These are phyloP conservation scores for Monopterus albus DNA, from an alignment of 2,113 vertebrate species.

Conservation along the genomic window DNA sequence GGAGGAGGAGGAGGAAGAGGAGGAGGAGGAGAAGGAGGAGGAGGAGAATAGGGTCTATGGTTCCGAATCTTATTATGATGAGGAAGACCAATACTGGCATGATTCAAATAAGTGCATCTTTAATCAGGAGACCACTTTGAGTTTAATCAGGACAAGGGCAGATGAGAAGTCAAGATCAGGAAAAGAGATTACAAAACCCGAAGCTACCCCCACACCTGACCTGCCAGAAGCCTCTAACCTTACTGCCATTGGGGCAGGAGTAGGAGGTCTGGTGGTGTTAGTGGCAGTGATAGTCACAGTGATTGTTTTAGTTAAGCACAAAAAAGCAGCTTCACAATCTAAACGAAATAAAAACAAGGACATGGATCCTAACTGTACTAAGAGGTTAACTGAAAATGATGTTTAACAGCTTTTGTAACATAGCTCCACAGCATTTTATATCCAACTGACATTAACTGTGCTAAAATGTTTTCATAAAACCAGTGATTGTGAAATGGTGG, in stretches of 20 bases:
- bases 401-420: neutral
- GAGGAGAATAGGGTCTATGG: too few species aligned
- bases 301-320: slow-evolving; percentile 17
- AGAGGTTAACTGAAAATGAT: slow-evolving; percentile 4
- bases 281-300: slow-evolving; percentile 14
- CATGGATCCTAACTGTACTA: slow-evolving; percentile 21
- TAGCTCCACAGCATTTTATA: neutral
- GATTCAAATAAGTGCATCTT: slow-evolving; percentile 51
- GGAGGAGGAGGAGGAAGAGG: neutral
- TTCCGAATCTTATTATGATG: neutral
- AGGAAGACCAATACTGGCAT: neutral
- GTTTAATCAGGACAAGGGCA: too few species aligned
- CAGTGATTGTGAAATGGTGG: neutral
- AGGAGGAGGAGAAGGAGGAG: neutral
- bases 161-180: too few species aligned
- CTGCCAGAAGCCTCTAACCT: neutral
- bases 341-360: neutral
- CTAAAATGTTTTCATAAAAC: neutral
- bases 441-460: neutral
- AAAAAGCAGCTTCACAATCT: neutral
- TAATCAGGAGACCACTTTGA: slow-evolving; percentile 64
- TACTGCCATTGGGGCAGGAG: slow-evolving; percentile 10
- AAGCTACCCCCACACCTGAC: neutral
- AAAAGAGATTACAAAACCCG: neutral
- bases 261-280: slow-evolving; percentile 50